These are phyloP conservation scores for Rhinoderma darwinii DNA, from an alignment of 2,113 vertebrate genomes.

Conservation along the genomic window DNA sequence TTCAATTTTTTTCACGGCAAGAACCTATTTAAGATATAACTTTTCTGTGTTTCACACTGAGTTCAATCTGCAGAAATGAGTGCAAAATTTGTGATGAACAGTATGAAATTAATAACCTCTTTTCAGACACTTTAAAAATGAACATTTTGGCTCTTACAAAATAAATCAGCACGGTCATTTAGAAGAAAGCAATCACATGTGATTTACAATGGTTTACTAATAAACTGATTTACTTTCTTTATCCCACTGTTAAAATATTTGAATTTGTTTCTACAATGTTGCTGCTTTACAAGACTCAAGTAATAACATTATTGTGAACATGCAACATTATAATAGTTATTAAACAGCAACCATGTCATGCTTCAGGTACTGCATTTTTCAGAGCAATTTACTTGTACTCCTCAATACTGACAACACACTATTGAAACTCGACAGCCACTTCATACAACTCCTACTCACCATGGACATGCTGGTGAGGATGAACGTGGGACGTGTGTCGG, in stretches of 20 bases:
- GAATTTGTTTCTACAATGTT: not conserved
- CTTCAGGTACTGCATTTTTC: too few relatives aligned
- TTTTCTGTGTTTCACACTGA: slow-evolving; percentile 41
- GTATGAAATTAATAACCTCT: slow-evolving; percentile 10
- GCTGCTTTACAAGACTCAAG: not conserved
- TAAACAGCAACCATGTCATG: too few relatives aligned
- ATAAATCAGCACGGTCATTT: slow-evolving; percentile 26
- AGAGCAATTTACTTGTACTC: too few relatives aligned
- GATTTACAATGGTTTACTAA: not conserved
- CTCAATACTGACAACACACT: too few relatives aligned
- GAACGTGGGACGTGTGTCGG: too few relatives aligned
- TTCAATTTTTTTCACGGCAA: slow-evolving; percentile 36
- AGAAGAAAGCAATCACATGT: slow-evolving; percentile 10
- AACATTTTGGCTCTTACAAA: not conserved
- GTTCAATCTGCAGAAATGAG: slow-evolving; percentile 22
- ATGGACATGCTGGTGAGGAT: too few relatives aligned
- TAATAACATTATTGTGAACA: too few relatives aligned
- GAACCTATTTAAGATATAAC: slow-evolving; percentile 44
- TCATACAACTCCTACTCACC: too few relatives aligned
- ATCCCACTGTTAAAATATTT: not conserved
- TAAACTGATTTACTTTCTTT: not conserved
- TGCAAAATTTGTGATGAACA: slow-evolving; percentile 27
- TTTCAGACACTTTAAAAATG: slow-evolving; percentile 26
- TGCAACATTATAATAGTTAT: too few relatives aligned
- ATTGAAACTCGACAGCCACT: too few relatives aligned